Evolutionary conservation across 1,140 invertebrate genomes (phyloP).

Genomic region (Microplitis demolitor): DNA sequence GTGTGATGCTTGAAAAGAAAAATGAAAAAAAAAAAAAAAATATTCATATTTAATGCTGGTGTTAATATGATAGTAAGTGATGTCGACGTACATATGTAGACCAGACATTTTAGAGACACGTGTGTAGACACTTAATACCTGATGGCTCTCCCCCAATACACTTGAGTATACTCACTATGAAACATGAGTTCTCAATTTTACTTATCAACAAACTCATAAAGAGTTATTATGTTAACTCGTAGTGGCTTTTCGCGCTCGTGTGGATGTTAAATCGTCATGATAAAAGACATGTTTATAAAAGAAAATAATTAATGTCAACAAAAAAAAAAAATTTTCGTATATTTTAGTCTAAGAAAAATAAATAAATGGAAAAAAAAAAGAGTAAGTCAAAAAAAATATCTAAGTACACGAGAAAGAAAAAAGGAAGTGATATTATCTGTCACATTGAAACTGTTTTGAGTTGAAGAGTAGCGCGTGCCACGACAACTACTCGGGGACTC

Average conservation of each 20-base stretch:
- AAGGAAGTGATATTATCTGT: constrained; percentile 20
- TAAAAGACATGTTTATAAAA: background rate
- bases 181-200: background rate
- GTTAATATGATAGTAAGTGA: too few relatives aligned
- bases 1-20: too few relatives aligned
- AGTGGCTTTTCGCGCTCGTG: constrained; percentile 10
- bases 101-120: too few relatives aligned
- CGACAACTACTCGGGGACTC: background rate
- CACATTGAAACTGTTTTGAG: constrained; percentile 10
- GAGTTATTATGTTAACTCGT: background rate
- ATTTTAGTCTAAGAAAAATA: too few relatives aligned
- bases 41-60: too few relatives aligned
- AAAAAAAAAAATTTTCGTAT: too few relatives aligned
- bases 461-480: constrained; percentile 20
- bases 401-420: background rate
- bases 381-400: background rate
- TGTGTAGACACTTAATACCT: background rate
- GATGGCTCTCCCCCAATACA: background rate
- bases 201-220: constrained; percentile 13
- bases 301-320: background rate
- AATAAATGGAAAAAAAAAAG: background rate
- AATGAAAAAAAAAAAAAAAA: too few relatives aligned
- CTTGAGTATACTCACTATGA: background rate
- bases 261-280: constrained; percentile 13
- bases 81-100: too few relatives aligned